Evolutionary conservation across 2,113 vertebrate species (phyloP).

Genomic region (Apaloderma vittatum): DNA sequence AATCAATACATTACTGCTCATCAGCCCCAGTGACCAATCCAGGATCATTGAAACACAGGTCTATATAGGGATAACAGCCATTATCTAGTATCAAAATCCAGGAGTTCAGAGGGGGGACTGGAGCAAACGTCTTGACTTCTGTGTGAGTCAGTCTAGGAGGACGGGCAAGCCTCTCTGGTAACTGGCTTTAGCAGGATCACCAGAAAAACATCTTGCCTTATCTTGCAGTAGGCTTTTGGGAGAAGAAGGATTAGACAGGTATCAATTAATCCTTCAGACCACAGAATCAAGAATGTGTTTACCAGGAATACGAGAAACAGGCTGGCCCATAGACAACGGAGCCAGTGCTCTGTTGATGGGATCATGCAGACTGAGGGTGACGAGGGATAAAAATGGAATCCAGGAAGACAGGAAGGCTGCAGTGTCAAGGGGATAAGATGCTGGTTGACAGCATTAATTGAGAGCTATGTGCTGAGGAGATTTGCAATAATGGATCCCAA

Average conservation of each 20-base stretch:
- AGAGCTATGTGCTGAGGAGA: background rate
- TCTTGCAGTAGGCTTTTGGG: background rate
- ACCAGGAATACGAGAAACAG: background rate
- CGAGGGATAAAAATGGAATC: background rate
- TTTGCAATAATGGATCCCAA: background rate
- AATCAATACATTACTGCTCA: background rate
- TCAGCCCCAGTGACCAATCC: background rate
- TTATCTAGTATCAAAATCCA: background rate
- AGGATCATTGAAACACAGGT: background rate
- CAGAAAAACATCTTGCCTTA: background rate
- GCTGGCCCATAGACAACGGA: accelerated
- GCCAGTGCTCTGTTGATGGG: background rate
- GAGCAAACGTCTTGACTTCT: background rate
- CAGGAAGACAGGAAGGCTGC: background rate
- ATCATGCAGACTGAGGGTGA: background rate
- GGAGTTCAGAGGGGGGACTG: background rate
- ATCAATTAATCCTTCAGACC: background rate
- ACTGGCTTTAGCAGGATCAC: background rate
- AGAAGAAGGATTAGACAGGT: background rate
- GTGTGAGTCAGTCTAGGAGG: background rate
- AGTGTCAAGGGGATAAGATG: background rate
- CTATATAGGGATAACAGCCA: background rate
- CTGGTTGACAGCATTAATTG: background rate
- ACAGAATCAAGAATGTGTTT: background rate
- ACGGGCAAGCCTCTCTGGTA: background rate